A percentile compares a stretch with the other conserved stretches of the same genome.
Conservation (phyloP, 2,797 vertebrate species). For the Sebastes trivittatus region DNA sequence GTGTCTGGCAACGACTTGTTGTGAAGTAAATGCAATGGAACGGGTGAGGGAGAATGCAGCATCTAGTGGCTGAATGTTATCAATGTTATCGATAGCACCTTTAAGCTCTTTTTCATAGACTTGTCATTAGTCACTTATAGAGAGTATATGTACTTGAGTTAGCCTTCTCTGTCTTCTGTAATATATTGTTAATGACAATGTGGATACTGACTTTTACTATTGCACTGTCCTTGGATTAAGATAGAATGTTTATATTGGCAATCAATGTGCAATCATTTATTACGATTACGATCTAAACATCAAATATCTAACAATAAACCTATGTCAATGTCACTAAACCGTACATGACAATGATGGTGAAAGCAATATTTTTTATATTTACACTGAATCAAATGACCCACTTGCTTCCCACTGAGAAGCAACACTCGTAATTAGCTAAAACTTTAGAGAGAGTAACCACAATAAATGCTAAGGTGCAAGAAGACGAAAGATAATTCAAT, state of each 20-base stretch:
- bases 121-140: neutral
- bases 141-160: neutral
- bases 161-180: neutral
- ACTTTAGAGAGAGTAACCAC: neutral
- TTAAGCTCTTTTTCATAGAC: neutral
- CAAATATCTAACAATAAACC: neutral
- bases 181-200: neutral
- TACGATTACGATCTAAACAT: neutral
- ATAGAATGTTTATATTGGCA: neutral
- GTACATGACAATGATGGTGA: neutral
- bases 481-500: neutral
- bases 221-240: neutral
- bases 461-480: neutral
- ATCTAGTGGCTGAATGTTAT: no score
- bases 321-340: neutral
- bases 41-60: no score
- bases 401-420: neutral
- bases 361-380: neutral
- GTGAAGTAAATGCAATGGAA: no score
- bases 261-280: neutral
- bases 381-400: neutral
- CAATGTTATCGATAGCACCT: no score
- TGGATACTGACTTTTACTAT: neutral
- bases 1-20: no score
- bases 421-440: neutral